Evolutionary conservation across 2,113 vertebrate species (phyloP).

Genomic region (Dolichotis patagonum): DNA sequence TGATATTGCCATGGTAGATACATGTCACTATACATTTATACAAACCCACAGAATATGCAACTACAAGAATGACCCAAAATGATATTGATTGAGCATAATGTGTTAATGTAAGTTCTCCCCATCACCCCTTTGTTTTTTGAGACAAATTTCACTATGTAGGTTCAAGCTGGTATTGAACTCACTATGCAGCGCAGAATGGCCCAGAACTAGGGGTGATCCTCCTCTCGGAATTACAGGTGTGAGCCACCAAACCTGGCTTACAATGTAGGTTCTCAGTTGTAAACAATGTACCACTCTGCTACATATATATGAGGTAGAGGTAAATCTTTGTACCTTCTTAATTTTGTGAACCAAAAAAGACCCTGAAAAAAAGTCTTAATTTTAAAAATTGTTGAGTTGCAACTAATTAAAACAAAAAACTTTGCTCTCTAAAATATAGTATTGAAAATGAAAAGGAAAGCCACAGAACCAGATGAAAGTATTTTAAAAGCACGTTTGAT

Average conservation of each 20-base stretch:
- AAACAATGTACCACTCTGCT: background rate
- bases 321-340: background rate
- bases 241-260: background rate
- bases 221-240: background rate
- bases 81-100: background rate
- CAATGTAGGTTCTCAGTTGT: background rate
- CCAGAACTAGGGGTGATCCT: background rate
- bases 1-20: background rate
- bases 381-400: background rate
- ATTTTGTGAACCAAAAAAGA: background rate
- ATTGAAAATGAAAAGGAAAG: slow-evolving; percentile 18
- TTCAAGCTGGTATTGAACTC: background rate
- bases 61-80: background rate
- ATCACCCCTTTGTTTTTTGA: background rate
- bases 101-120: background rate
- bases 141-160: background rate
- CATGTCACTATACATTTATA: background rate
- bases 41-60: background rate
- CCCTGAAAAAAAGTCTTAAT: background rate
- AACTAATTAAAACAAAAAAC: slow-evolving; percentile 13
- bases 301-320: background rate
- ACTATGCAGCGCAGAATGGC: background rate
- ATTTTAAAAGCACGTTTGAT: background rate
- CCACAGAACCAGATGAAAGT: background rate
- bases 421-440: background rate